These are phyloP conservation scores for Pseudachorutes palmiensis DNA, from an alignment of 1,140 invertebrate species.

Conservation along the genomic window DNA sequence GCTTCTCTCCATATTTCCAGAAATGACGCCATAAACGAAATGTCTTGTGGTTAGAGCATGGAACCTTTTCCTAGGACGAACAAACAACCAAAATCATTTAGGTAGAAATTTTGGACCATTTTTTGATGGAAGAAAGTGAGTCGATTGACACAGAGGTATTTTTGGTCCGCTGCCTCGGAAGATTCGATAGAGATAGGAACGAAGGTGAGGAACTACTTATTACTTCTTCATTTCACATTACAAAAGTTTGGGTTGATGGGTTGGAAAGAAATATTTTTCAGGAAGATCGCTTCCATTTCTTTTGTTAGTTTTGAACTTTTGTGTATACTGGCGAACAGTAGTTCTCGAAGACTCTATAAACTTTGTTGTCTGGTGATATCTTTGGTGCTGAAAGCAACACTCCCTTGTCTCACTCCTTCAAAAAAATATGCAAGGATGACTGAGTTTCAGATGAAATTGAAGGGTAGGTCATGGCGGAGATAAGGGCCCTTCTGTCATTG, in stretches of 20 bases:
- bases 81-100: not conserved
- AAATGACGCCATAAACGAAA: no score
- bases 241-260: conserved; percentile 9
- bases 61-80: no score
- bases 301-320: not conserved
- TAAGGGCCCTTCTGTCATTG: conserved; percentile 5
- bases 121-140: not conserved
- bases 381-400: conserved; percentile 35
- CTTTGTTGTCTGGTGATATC: conserved; percentile 27
- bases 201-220: conserved; percentile 13
- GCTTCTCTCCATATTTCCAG: no score
- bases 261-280: conserved; percentile 3
- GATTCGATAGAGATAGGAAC: conserved; percentile 7
- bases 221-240: conserved; percentile 13
- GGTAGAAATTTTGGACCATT: not conserved
- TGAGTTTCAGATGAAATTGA: not conserved
- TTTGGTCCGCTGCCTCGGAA: not conserved
- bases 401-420: conserved; percentile 13
- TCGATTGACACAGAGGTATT: conserved; percentile 10
- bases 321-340: not conserved
- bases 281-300: not conserved
- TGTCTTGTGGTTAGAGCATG: no score
- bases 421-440: not conserved
- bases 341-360: conserved; percentile 10
- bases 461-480: no score